phyloP scores from a whole-genome alignment of 2,797 vertebrate species.

The Petrocephalus schoutedeni region DNA sequence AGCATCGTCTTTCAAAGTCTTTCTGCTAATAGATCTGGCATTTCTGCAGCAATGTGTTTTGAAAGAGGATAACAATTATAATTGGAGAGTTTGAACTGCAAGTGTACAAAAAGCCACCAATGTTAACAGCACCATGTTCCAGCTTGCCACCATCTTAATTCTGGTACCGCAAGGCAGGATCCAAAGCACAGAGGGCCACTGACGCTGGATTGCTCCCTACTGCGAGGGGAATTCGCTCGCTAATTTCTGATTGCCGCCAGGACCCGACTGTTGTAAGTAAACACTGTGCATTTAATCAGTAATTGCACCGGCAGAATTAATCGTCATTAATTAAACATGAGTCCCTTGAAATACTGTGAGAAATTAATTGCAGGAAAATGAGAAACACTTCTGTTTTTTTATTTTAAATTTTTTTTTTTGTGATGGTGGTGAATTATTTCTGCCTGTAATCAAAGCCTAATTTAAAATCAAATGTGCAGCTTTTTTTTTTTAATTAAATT shows the following conservation, averaged over 20 bases:
- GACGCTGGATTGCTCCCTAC: not conserved
- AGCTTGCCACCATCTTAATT: not conserved
- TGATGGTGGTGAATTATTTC: conserved; percentile 38
- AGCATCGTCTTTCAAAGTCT: not conserved
- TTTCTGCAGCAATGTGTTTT: not conserved
- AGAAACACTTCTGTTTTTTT: conserved; percentile 48
- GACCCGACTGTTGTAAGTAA: not conserved
- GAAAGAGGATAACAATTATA: not conserved
- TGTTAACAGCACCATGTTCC: not conserved
- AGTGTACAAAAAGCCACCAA: not conserved
- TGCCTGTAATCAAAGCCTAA: conserved; percentile 48
- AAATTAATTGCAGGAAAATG: conserved; percentile 56
- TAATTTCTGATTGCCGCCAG: conserved; percentile 16
- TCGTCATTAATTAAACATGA: conserved; percentile 60
- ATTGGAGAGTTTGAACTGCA: not conserved
- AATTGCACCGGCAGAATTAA: conserved; percentile 46
- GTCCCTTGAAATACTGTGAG: conserved; percentile 51
- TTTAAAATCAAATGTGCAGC: conserved; percentile 52
- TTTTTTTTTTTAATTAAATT: conserved; percentile 43
- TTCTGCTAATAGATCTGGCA: not conserved
- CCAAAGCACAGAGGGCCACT: not conserved
- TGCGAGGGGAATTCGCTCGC: not conserved
- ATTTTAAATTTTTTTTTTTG: conserved; percentile 28
- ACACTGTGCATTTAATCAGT: conserved; percentile 16
- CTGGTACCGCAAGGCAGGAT: not conserved